Evolutionary conservation across 2,888 invertebrate genomes (phyloP), one percentile per base, ranked within the genome.

Genomic region (Raillietiella orientalis): DNA sequence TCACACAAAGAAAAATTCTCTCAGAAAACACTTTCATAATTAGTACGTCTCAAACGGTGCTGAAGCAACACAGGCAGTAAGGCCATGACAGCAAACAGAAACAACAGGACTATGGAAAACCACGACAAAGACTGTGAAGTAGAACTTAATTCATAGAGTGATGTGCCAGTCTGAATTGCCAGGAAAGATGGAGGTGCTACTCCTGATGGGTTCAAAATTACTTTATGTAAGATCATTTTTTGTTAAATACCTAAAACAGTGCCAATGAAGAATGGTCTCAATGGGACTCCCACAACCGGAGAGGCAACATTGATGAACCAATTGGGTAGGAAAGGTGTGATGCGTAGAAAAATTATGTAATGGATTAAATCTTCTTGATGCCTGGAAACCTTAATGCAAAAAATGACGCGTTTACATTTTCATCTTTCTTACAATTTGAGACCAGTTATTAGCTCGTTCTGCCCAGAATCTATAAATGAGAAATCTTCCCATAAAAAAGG

Each of bases 301-400:
- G 90, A 75, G 1, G 77, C 66, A 42, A 96, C 58, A 50, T 90
- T 90, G 35, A 90, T 90, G 46, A 96, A 90, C 96, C 96, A 96
- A 48, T 99, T 96, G 5, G 96, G 96, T 38, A 96, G 53, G 42
- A 96, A 66, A 27, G 96, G 96, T 14, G 96, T 96, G 41, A 96
- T 72, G 35, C 96, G 61, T 35, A 96, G 55, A 47, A 99, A 96
- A 41, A 99, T 59, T 38, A 99, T 77, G 44, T 96, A 99, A 52
- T 79, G 79, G 31, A 96, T 58, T 34, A 99, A 52, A 45, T 87
- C 67, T 36, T 74, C 65, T 33, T 62, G 59, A 44, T 96, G 90
- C 41, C 67, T 69, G 21, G 60, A 41, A 2, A 56, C 51, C 52
- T 53, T 35, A 16, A 36, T 33, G 28, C 29, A 32, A 27, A 29